Evolutionary conservation across 2,888 invertebrate genomes (phyloP).

Genomic region (Melanostoma scalare): DNA sequence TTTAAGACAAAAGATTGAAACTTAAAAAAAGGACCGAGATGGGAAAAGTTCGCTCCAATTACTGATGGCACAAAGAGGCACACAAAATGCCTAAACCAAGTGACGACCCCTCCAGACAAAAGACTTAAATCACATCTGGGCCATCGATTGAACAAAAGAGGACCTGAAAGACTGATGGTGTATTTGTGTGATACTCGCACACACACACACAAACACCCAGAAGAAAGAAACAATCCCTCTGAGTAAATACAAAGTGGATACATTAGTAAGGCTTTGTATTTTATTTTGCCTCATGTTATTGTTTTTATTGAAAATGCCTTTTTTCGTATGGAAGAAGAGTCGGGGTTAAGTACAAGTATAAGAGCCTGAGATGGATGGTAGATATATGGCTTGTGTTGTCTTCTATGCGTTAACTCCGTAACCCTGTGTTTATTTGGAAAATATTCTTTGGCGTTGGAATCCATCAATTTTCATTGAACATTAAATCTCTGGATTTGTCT

Average conservation of each 20-base stretch:
- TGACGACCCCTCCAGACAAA: conserved; percentile 13
- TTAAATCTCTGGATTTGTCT: conserved; percentile 34
- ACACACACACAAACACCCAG: background rate
- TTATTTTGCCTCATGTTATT: conserved; percentile 33
- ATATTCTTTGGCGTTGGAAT: conserved; percentile 2
- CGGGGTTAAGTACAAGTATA: background rate
- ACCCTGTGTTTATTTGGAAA: conserved; percentile 17
- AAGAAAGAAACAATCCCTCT: conserved; percentile 8
- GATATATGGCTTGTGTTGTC: background rate
- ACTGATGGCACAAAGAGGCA: no score
- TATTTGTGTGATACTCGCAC: background rate
- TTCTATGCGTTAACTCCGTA: background rate
- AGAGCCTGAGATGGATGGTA: conserved; percentile 1
- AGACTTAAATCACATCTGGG: conserved; percentile 56
- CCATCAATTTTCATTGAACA: conserved; percentile 32
- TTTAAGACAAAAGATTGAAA: conserved; percentile 45
- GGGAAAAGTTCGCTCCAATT: background rate
- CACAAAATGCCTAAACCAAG: background rate
- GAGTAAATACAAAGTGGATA: conserved; percentile 41
- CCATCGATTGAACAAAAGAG: conserved; percentile 15
- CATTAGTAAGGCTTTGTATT: conserved; percentile 23
- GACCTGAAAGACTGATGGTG: background rate
- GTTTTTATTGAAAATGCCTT: conserved; percentile 38
- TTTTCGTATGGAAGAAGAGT: background rate
- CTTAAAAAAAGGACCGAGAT: conserved; percentile 20